phyloP scores from a whole-genome alignment of 2,888 invertebrate genomes.

The Oscheius onirici region DNA sequence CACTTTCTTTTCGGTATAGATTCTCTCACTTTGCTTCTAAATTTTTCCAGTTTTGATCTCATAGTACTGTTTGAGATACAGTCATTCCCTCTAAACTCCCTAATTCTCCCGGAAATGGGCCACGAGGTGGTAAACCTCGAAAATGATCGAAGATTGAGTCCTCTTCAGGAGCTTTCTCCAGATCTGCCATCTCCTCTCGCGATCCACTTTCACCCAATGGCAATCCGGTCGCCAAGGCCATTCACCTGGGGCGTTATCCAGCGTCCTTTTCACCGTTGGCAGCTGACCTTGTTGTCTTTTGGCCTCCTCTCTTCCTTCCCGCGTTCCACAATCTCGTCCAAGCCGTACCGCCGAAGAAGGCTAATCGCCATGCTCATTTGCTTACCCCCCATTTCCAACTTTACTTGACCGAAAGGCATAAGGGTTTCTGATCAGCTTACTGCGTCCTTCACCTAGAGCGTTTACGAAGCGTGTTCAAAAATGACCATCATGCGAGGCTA shows the following conservation, averaged over 20 bases:
- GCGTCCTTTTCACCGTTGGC: constrained; percentile 13
- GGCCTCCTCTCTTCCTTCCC: neutral
- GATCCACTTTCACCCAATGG: constrained; percentile 27
- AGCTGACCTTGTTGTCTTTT: constrained; percentile 11
- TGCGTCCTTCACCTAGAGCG: constrained; percentile 4
- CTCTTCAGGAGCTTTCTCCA: neutral
- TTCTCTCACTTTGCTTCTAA: neutral
- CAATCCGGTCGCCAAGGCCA: constrained; percentile 25
- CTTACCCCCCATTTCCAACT: neutral
- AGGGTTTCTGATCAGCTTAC: neutral
- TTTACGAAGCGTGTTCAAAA: neutral
- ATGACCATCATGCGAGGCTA: neutral
- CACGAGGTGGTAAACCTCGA: neutral
- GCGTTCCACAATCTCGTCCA: neutral
- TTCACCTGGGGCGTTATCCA: constrained; percentile 16
- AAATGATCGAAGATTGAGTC: neutral
- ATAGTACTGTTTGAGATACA: constrained; percentile 7
- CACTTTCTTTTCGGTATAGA: constrained; percentile 9
- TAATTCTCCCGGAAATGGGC: neutral
- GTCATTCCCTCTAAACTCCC: neutral
- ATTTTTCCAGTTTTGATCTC: neutral
- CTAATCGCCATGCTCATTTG: constrained; percentile 16
- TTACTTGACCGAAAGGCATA: neutral
- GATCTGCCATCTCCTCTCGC: neutral
- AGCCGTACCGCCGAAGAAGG: neutral